Evolutionary conservation across 2,888 invertebrate species (phyloP).

Genomic region (Drosophila kanekoi): DNA sequence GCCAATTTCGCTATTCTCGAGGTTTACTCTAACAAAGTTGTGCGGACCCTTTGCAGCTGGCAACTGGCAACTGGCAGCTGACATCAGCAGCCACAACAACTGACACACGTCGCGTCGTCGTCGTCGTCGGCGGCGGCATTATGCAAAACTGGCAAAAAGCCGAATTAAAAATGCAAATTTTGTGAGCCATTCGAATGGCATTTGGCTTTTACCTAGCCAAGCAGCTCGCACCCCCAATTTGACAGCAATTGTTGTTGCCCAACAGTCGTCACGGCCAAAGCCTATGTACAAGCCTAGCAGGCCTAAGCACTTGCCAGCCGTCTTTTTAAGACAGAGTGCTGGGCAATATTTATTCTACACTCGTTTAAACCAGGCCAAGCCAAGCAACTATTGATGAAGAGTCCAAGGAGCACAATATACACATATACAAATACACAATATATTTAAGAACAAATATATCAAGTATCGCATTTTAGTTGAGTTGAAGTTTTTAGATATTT

Average conservation of each 20-base stretch:
- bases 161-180: slow-evolving; percentile 79
- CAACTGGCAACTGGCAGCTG: slow-evolving; percentile 59
- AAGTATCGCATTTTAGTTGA: too few relatives aligned
- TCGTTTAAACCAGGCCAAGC: not conserved
- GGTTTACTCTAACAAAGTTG: slow-evolving; percentile 45
- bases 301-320: slow-evolving; percentile 6
- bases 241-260: slow-evolving; percentile 28
- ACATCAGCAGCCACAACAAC: slow-evolving; percentile 55
- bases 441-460: too few relatives aligned
- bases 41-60: slow-evolving; percentile 65
- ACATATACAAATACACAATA: too few relatives aligned
- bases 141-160: slow-evolving; percentile 76
- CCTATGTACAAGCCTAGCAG: not conserved
- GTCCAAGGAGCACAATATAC: not conserved
- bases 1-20: slow-evolving; percentile 72
- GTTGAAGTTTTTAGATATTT: too few relatives aligned
- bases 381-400: not conserved
- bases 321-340: not conserved
- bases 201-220: slow-evolving; percentile 39
- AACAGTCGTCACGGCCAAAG: slow-evolving; percentile 4
- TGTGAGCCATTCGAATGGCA: slow-evolving; percentile 52
- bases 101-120: slow-evolving; percentile 70
- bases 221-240: slow-evolving; percentile 27
- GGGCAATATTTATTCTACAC: not conserved
- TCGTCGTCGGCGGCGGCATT: slow-evolving; percentile 52